A percentile compares a stretch with the other conserved stretches of the same genome.
These are phyloP conservation scores for Rhyacophila brunnea DNA, from an alignment of 1,140 invertebrate species.

Conservation along the genomic window DNA sequence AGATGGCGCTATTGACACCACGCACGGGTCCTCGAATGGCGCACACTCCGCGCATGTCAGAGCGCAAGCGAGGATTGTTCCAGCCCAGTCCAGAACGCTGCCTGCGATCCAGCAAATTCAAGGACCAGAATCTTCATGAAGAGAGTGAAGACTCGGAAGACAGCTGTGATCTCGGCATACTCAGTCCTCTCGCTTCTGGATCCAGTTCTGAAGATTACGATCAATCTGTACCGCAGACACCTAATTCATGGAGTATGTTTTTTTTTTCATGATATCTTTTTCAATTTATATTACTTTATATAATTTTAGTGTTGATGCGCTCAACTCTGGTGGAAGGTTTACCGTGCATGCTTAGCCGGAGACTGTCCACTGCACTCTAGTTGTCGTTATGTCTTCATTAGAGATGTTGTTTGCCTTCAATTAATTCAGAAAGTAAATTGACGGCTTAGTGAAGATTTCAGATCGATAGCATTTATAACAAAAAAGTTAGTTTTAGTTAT, in stretches of 20 bases:
- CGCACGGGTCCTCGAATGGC: constrained; percentile 42
- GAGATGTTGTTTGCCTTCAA: too few species aligned
- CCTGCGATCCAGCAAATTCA: constrained; percentile 44
- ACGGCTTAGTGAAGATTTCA: too few species aligned
- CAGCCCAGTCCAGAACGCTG: constrained; percentile 38
- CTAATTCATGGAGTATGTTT: constrained; percentile 45
- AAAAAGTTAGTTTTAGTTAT: too few species aligned
- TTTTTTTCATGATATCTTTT: too few species aligned
- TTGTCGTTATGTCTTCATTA: too few species aligned
- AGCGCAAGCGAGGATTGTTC: constrained; percentile 51
- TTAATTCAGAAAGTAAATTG: too few species aligned
- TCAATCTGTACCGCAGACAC: constrained; percentile 42
- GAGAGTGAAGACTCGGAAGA: constrained; percentile 49
- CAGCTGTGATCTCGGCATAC: constrained; percentile 49
- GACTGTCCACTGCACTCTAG: too few species aligned
- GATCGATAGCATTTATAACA: too few species aligned
- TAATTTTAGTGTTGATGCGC: too few species aligned
- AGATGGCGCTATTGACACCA: constrained; percentile 46
- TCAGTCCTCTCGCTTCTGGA: constrained; percentile 47
- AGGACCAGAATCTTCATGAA: constrained; percentile 42
- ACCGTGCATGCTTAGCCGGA: too few species aligned
- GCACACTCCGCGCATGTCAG: constrained; percentile 50
- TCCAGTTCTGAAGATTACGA: constrained; percentile 44
- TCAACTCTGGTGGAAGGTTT: too few species aligned
- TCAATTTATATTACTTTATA: too few species aligned